Evolutionary conservation across 2,888 invertebrate genomes (phyloP).

Genomic region (Idaea aversata): DNA sequence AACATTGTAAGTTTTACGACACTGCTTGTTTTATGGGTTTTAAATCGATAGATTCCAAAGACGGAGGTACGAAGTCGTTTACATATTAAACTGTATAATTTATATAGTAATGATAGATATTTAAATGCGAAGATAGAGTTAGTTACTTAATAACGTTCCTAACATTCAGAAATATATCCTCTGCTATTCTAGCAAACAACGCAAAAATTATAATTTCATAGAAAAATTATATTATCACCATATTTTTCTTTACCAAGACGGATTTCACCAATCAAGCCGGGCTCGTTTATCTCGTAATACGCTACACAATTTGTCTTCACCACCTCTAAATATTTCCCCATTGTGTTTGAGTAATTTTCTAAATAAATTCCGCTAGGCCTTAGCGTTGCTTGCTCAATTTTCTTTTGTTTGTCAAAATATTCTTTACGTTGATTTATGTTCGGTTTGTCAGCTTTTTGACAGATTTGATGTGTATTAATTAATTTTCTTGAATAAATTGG

Average conservation of each 20-base stretch:
- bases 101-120: slow-evolving; percentile 3
- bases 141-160: neutral
- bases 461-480: neutral
- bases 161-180: neutral
- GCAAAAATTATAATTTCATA: neutral
- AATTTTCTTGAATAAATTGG: neutral
- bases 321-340: slow-evolving; percentile 65
- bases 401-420: slow-evolving; percentile 61
- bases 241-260: neutral
- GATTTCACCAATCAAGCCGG: slow-evolving; percentile 48
- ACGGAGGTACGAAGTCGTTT: slow-evolving; percentile 8
- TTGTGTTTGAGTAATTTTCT: slow-evolving; percentile 75
- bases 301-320: slow-evolving; percentile 68
- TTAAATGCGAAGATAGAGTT: neutral
- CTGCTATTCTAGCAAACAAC: neutral
- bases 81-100: slow-evolving; percentile 10
- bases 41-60: slow-evolving; percentile 26
- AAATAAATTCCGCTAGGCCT: slow-evolving; percentile 66
- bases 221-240: neutral
- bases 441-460: slow-evolving; percentile 35
- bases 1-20: slow-evolving; percentile 28
- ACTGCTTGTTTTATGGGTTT: slow-evolving; percentile 26
- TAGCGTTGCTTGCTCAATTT: slow-evolving; percentile 29
- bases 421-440: slow-evolving; percentile 55
- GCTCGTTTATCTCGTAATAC: slow-evolving; percentile 66